A percentile compares a stretch with the other conserved stretches of the same genome.
Evolutionary conservation across 2,888 invertebrate species (phyloP).

Genomic region (Lithophane leautieri): DNA sequence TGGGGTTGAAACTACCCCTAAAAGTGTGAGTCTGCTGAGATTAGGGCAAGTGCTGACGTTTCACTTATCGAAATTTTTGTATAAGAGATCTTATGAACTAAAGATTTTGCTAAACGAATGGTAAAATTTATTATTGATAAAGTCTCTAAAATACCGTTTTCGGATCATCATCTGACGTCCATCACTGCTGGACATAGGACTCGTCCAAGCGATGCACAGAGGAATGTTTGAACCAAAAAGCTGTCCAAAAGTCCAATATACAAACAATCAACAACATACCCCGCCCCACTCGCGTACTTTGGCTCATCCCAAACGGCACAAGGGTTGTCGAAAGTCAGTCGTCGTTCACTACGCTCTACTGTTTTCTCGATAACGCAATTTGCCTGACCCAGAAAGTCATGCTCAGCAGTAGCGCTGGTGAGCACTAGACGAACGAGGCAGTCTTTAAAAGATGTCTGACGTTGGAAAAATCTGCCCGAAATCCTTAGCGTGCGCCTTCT

Average conservation of each 20-base stretch:
- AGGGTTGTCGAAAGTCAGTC: too few species aligned
- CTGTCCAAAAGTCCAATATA: too few species aligned
- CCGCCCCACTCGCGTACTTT: too few species aligned
- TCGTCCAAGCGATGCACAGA: too few species aligned
- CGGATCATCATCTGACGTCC: not conserved
- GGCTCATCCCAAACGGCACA: too few species aligned
- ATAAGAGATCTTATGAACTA: slow-evolving; percentile 9
- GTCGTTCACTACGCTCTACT: too few species aligned
- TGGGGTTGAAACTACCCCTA: slow-evolving; percentile 41
- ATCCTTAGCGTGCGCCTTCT: slow-evolving; percentile 15
- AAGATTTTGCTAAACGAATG: slow-evolving; percentile 5
- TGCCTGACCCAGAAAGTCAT: not conserved
- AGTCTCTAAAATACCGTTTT: not conserved
- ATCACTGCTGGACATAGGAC: too few species aligned
- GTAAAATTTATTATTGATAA: not conserved
- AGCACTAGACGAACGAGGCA: not conserved
- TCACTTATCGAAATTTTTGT: slow-evolving; percentile 56
- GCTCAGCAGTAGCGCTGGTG: not conserved
- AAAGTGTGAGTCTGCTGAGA: slow-evolving; percentile 53
- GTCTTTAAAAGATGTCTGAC: not conserved
- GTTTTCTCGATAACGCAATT: too few species aligned
- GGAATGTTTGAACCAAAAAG: too few species aligned
- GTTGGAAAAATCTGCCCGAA: not conserved
- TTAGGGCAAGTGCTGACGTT: slow-evolving; percentile 54
- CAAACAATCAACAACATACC: too few species aligned